Evolutionary conservation across 2,888 invertebrate genomes (phyloP).

Genomic region (Caenorhabditis sp.): DNA sequence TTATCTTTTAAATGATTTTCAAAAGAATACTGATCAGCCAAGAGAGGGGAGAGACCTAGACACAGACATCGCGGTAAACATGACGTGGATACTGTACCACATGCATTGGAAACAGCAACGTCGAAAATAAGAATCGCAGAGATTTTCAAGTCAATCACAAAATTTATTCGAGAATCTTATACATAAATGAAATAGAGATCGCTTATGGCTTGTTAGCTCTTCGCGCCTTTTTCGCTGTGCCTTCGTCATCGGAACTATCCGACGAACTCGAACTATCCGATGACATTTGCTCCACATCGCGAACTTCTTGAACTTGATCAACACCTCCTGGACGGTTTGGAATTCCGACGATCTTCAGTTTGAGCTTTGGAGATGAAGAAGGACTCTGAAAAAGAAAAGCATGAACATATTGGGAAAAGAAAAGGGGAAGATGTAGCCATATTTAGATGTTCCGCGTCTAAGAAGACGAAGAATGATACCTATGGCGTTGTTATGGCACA

Average conservation of each 20-base stretch:
- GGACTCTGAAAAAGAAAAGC: conserved; percentile 46
- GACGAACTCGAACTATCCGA: conserved; percentile 75
- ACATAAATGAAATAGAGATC: conserved; percentile 4
- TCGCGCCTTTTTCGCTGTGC: conserved; percentile 29
- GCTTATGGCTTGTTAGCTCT: conserved; percentile 29
- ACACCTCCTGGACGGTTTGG: conserved; percentile 11
- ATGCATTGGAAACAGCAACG: conserved; percentile 26
- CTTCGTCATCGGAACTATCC: conserved; percentile 74
- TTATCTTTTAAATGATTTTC: background rate
- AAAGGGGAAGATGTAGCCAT: conserved; percentile 52
- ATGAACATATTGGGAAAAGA: background rate
- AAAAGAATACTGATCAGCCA: too few species aligned
- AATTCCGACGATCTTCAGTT: conserved; percentile 55
- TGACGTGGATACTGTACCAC: conserved; percentile 43
- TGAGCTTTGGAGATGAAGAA: conserved; percentile 41
- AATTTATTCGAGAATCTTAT: conserved; percentile 2
- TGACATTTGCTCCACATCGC: conserved; percentile 74
- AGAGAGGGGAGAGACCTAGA: background rate
- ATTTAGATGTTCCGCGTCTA: conserved; percentile 66
- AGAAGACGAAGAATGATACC: conserved; percentile 68
- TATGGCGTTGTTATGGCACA: conserved; percentile 63
- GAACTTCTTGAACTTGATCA: conserved; percentile 40
- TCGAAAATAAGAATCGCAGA: background rate
- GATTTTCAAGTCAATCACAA: background rate
- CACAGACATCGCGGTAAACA: conserved; percentile 39